Conservation (phyloP, 2,797 vertebrate genomes). For the Tarsius wallacei region DNA sequence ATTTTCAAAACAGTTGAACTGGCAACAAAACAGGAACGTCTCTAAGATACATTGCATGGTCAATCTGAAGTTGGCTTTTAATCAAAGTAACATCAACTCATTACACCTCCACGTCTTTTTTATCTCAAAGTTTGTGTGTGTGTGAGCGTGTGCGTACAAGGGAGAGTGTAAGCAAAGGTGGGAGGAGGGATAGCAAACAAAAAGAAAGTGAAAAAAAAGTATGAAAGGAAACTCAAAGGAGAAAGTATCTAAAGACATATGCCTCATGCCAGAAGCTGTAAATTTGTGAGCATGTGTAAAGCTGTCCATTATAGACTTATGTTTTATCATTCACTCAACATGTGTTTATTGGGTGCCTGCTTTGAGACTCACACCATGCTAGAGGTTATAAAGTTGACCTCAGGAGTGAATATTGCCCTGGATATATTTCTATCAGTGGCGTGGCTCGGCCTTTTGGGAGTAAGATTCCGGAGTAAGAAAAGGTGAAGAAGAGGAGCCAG, state of each 20-base stretch:
- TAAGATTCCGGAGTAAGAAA: constrained; percentile 46
- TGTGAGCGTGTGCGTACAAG: too few species aligned
- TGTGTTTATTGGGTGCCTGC: constrained; percentile 78
- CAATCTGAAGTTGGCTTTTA: constrained; percentile 26
- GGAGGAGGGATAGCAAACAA: neutral
- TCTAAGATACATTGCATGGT: neutral
- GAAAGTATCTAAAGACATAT: constrained; percentile 70
- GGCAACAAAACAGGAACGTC: neutral
- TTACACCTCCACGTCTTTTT: neutral
- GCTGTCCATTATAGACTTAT: constrained; percentile 64
- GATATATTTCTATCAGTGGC: constrained; percentile 58
- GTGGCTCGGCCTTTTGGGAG: neutral
- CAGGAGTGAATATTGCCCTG: neutral
- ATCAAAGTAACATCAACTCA: constrained; percentile 22
- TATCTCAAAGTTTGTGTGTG: neutral
- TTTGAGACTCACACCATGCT: constrained; percentile 54
- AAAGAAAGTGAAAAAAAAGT: constrained; percentile 40
- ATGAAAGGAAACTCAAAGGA: constrained; percentile 51
- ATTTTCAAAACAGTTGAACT: neutral
- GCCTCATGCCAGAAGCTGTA: constrained; percentile 50
- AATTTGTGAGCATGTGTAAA: constrained; percentile 80
- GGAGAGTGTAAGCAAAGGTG: neutral
- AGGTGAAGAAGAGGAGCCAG: constrained; percentile 68
- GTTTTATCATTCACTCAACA: constrained; percentile 78
- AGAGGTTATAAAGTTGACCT: constrained; percentile 67